Conservation (phyloP, 2,888 invertebrate genomes). For the Drosophila ezoana region DNA sequence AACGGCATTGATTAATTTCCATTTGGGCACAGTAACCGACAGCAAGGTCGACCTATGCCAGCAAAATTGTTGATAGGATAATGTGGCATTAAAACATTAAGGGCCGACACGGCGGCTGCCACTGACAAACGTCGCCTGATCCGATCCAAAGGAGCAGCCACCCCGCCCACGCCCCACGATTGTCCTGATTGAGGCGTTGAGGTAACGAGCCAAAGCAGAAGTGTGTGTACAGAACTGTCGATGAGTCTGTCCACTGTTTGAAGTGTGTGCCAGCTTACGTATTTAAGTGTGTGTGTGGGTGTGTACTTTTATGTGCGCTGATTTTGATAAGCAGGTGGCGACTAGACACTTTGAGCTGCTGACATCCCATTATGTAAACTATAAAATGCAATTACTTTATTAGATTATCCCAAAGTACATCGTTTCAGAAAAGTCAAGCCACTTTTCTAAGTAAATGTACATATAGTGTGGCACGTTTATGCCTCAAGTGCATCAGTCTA, state of each 20-base stretch:
- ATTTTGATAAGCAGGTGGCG: slow-evolving; percentile 45
- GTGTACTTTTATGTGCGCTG: slow-evolving; percentile 38
- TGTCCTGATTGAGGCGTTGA: slow-evolving; percentile 41
- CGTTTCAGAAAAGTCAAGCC: slow-evolving; percentile 1
- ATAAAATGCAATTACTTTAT: slow-evolving; percentile 49
- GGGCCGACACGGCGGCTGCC: slow-evolving; percentile 45
- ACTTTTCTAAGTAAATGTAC: no score
- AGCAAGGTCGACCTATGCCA: slow-evolving; percentile 59
- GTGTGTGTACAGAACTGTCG: slow-evolving; percentile 36
- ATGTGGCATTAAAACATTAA: slow-evolving; percentile 74
- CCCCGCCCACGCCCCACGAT: not conserved
- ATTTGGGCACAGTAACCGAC: slow-evolving; percentile 57
- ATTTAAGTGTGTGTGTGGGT: slow-evolving; percentile 11
- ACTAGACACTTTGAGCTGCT: slow-evolving; percentile 33
- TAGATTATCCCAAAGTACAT: slow-evolving; percentile 24
- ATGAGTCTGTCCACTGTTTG: slow-evolving; percentile 36
- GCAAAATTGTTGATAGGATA: slow-evolving; percentile 73
- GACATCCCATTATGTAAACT: slow-evolving; percentile 29
- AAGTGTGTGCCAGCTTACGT: slow-evolving; percentile 32
- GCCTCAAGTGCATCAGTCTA: not conserved
- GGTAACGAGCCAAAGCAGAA: slow-evolving; percentile 36
- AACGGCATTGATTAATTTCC: slow-evolving; percentile 77
- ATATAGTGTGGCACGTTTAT: no score
- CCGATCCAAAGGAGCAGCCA: slow-evolving; percentile 3
- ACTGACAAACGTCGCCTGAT: slow-evolving; percentile 1